Base-by-base conservation (phyloP, 2,888 invertebrate species). In the Pseudolycoriella hygida region DNA sequence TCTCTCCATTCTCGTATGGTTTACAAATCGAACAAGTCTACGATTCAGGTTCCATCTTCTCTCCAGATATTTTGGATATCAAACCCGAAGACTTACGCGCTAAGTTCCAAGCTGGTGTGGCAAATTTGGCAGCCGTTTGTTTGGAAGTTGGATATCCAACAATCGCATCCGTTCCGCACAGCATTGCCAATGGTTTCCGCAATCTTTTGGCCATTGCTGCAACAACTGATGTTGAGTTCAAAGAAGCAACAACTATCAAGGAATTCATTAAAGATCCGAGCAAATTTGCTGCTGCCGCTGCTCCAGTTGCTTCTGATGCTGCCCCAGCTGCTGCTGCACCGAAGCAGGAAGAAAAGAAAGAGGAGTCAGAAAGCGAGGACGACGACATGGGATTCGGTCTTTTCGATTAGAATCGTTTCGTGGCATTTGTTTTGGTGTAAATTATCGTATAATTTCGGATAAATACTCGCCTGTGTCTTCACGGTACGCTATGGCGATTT, bases 1-100 rank as follows among this genome's bases (percentile, higher is more conserved):
- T 99, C 68, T 96, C 94, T 64, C 98, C 98, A 43, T 99, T 99
- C 74, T 92, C 93, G 44, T 99, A 98, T 60, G 98, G 98, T 72
- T 76, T 99, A 57, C 71, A 86, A 39, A 90, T 99, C 51, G 86
- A 87, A 66, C 86, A 86, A 76, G 97, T 99, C 2, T 99, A 96
- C 57, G 98, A 99, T 66, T 92, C 92, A 51, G 98, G 98, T 47
- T 94, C 96, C 54, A 85, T 96, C 60, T 99, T 97, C 66, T 85
- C 89, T 15, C 97, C 98, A 1, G 85, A 83, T 53, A 92, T 99
- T 59, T 72, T 99, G 58, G 97, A 99, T 71, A 97, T 99, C 68
- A 96, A 92, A 60, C 88, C 92, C 10, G 96, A 94, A 61, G 97
- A 97, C 67, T 73, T 99, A 48, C 77, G 87, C 45, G 77, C 76